A percentile compares a stretch with the other conserved stretches of the same genome.
These are phyloP conservation scores for Trachymyrmex septentrionalis DNA, from an alignment of 1,140 invertebrate genomes.

Conservation along the genomic window DNA sequence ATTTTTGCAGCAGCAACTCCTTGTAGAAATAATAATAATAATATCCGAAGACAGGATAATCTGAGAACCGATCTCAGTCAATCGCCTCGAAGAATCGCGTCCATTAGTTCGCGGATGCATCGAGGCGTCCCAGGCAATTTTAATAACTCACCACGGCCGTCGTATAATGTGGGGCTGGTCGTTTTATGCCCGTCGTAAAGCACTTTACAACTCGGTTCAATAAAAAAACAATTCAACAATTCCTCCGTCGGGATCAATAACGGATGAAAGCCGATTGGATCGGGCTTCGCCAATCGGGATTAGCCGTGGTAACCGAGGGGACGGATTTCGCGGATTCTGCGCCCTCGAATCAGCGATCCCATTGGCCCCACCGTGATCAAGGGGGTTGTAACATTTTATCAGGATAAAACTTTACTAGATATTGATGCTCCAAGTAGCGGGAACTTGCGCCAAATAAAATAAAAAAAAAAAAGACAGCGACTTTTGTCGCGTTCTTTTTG, in stretches of 20 bases:
- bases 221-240: constrained; percentile 81
- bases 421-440: constrained; percentile 71
- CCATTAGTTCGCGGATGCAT: constrained; percentile 75
- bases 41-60: constrained; percentile 10
- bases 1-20: constrained; percentile 8
- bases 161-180: constrained; percentile 71
- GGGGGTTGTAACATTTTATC: constrained; percentile 78
- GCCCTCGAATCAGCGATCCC: constrained; percentile 67
- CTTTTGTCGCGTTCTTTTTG: constrained; percentile 36
- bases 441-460: constrained; percentile 9
- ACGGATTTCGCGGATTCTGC: constrained; percentile 80
- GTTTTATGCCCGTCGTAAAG: constrained; percentile 76
- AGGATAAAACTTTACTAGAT: constrained; percentile 68
- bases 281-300: constrained; percentile 43
- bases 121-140: constrained; percentile 74
- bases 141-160: constrained; percentile 79
- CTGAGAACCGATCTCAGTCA: constrained; percentile 33
- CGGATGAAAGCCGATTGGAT: constrained; percentile 74
- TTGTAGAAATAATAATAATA: constrained; percentile 14
- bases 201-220: constrained; percentile 79
- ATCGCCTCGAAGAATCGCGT: constrained; percentile 64
- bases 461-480: constrained; percentile 9
- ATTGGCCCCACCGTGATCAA: constrained; percentile 77
- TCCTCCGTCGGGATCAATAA: constrained; percentile 79
- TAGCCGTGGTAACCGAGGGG: constrained; percentile 71